These are phyloP conservation scores for Neodiprion pinetum DNA, from an alignment of 1,140 invertebrate genomes.

Conservation along the genomic window DNA sequence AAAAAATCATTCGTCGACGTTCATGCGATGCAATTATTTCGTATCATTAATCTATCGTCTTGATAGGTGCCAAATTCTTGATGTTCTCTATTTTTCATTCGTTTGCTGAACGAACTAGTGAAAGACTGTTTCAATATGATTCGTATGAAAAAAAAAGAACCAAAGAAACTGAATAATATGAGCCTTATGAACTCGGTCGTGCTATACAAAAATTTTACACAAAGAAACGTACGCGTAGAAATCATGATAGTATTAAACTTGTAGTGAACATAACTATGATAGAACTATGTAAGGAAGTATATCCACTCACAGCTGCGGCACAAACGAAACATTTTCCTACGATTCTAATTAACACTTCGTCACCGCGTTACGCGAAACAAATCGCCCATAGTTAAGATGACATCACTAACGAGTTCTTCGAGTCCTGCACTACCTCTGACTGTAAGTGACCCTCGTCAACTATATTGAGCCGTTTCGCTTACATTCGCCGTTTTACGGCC, in stretches of 20 bases:
- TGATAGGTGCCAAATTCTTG: too few relatives aligned
- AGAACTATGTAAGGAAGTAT: background rate
- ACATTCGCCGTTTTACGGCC: background rate
- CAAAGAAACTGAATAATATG: background rate
- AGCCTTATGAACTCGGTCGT: too few relatives aligned
- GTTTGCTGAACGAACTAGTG: background rate
- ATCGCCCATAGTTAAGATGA: conserved; percentile 9
- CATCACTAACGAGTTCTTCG: background rate
- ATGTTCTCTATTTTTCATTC: too few relatives aligned
- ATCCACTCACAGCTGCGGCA: background rate
- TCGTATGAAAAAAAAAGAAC: background rate
- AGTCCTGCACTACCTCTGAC: conserved; percentile 1
- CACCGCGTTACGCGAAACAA: conserved; percentile 33
- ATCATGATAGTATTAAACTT: conserved; percentile 30
- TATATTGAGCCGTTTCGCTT: background rate
- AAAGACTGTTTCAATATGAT: background rate
- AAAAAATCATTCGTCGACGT: too few relatives aligned
- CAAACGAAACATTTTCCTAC: conserved; percentile 24
- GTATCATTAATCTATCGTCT: too few relatives aligned
- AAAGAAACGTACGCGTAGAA: conserved; percentile 6
- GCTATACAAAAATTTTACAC: conserved; percentile 20
- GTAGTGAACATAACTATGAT: conserved; percentile 32
- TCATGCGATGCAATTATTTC: too few relatives aligned
- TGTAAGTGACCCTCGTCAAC: background rate
- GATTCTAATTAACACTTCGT: conserved; percentile 36